Base-by-base conservation (phyloP, 2,797 vertebrate genomes). In the Pampus argenteus region DNA sequence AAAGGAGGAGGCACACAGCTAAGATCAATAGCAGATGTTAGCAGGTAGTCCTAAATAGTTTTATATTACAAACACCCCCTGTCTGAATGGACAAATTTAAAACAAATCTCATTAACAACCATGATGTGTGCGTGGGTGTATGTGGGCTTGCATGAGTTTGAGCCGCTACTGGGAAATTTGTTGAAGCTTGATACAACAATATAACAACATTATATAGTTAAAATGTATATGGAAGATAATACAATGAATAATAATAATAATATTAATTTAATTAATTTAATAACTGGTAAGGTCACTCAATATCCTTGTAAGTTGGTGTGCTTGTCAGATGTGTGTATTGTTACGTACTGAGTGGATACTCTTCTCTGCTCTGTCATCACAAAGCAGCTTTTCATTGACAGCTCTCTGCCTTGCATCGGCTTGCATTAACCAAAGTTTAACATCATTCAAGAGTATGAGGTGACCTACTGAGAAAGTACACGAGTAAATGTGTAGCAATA, bases 381-480 rank as follows among this genome's bases (percentile, higher is more conserved):
- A 90, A 78, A 84, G 84, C 56, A 66, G 79, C 79, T 83, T 71
- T 71, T 75, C 63, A 77, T 51, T 76, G 85, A 87, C 88, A 66
- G 68, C 84, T 60, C 91, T 88, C 83, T 90, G 68, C 85, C 88
- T 81, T 79, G 92, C 93, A 94, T 95, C 94, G 91, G 87, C 94
- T 91, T 80, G 90, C 94, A 94, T 95, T 94, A 96, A 92, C 88
- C 90, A 91, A 95, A 95, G 95, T 96, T 95, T 95, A 93, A 95
- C 92, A 94, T 95, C 93, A 93, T 93, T 95, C 93, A 95, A 94
- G 94, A 96, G 94, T 93, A 84, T 56, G 60, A 91, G 93, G 92
- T 96, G 96, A 97, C 96, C 97, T 95, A 95, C 95, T 94, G 94
- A 92, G 95, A 92, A 95, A 90, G 92, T 94, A 96, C 96, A 96